Percentiles rank a stretch among this genome's conserved stretches.
Evolutionary conservation across 2,797 vertebrate species (phyloP).

Genomic region (Echiichthys vipera): DNA sequence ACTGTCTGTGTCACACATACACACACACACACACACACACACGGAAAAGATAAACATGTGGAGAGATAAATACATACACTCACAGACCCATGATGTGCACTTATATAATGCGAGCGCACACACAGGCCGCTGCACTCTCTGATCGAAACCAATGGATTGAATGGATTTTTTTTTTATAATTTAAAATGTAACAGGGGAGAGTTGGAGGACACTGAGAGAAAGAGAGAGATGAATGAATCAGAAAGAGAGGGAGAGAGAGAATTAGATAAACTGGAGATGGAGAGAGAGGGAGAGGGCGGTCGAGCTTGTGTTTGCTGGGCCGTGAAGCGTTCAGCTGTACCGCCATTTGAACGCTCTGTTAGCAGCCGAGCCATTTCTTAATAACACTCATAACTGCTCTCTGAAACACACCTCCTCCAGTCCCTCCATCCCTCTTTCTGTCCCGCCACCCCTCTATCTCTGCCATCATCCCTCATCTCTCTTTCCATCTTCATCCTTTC

Average conservation of each 20-base stretch:
- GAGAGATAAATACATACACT: constrained; percentile 24
- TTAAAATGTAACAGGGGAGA: constrained; percentile 54
- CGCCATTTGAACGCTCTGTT: constrained; percentile 54
- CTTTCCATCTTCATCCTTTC: not conserved
- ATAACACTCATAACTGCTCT: constrained; percentile 60
- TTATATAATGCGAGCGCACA: constrained; percentile 13
- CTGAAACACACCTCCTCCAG: constrained; percentile 23
- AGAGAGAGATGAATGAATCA: constrained; percentile 26
- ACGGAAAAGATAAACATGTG: constrained; percentile 16
- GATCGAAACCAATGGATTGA: constrained; percentile 59
- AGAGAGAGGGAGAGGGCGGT: constrained; percentile 8
- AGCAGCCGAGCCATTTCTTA: constrained; percentile 59
- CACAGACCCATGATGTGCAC: not conserved
- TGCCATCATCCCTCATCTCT: not conserved
- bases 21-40: constrained; percentile 14
- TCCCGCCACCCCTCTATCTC: not conserved
- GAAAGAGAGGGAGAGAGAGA: constrained; percentile 26
- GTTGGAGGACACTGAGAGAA: constrained; percentile 46
- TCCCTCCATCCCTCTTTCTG: constrained; percentile 13
- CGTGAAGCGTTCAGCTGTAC: constrained; percentile 58
- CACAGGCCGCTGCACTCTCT: constrained; percentile 19
- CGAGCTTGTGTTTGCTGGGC: constrained; percentile 49
- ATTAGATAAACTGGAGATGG: constrained; percentile 31
- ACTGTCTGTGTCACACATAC: constrained; percentile 30
- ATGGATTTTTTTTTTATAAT: constrained; percentile 68